A percentile compares a stretch with the other conserved stretches of the same genome.
These are phyloP conservation scores for Ivindomyrus marchei DNA, from an alignment of 2,113 vertebrate genomes.

Conservation along the genomic window DNA sequence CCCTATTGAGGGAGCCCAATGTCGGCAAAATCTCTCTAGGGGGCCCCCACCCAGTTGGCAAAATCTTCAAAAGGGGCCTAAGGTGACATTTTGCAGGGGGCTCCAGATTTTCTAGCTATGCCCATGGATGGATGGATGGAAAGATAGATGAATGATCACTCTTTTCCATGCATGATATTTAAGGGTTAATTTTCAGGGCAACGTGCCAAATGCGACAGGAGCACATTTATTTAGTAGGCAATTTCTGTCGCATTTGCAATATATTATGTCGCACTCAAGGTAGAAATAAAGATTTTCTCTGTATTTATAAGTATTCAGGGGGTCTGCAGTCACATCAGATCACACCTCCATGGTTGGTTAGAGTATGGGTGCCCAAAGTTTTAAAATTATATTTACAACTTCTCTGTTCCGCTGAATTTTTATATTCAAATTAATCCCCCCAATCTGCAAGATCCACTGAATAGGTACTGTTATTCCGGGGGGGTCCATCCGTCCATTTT, in stretches of 20 bases:
- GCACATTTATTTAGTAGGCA: neutral
- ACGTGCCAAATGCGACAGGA: neutral
- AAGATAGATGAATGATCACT: neutral
- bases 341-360: neutral
- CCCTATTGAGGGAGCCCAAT: neutral
- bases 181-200: neutral
- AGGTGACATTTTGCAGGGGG: neutral
- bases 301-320: neutral
- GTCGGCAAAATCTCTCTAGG: too few relatives aligned
- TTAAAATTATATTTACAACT: neutral
- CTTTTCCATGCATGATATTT: neutral
- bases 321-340: neutral
- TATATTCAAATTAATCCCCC: too few relatives aligned
- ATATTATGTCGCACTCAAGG: neutral
- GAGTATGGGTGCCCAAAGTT: neutral
- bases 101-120: neutral
- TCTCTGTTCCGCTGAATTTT: too few relatives aligned
- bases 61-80: neutral
- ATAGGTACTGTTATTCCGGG: too few relatives aligned
- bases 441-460: too few relatives aligned
- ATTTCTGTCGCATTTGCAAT: neutral
- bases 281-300: neutral
- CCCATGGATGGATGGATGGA: neutral
- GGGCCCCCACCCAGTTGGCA: neutral
- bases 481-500: neutral